Evolutionary conservation across 2,797 vertebrate genomes (phyloP).

Genomic region (Paedocypris micromegethes): DNA sequence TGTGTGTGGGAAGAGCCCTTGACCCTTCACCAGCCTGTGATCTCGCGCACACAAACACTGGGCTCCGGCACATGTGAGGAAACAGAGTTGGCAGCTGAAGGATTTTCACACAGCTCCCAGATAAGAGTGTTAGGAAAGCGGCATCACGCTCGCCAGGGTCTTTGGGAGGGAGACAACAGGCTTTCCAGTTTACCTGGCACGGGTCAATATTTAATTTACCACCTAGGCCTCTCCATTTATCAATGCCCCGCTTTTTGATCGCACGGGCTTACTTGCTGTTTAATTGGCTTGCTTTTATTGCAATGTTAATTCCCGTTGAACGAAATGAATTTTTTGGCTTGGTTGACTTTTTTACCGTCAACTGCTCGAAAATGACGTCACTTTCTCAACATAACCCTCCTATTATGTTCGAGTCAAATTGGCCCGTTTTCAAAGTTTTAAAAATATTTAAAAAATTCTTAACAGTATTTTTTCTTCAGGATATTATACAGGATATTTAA

Average conservation of each 20-base stretch:
- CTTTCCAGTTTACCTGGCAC: slow-evolving; percentile 52
- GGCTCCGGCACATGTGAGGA: slow-evolving; percentile 29
- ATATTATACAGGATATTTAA: too few relatives aligned
- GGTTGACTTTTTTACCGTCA: too few relatives aligned
- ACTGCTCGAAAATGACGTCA: too few relatives aligned
- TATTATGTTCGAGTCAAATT: too few relatives aligned
- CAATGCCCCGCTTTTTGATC: slow-evolving; percentile 64
- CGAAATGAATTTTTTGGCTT: too few relatives aligned
- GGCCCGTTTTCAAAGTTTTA: too few relatives aligned
- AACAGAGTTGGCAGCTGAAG: slow-evolving; percentile 37
- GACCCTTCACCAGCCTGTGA: slow-evolving; percentile 34
- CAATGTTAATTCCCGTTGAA: too few relatives aligned
- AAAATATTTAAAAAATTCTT: too few relatives aligned
- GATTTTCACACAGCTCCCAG: slow-evolving; percentile 46
- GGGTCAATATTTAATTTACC: slow-evolving; percentile 74
- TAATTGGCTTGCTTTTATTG: too few relatives aligned
- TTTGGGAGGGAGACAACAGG: slow-evolving; percentile 50
- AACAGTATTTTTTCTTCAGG: too few relatives aligned
- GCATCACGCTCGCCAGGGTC: slow-evolving; percentile 19
- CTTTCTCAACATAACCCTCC: too few relatives aligned
- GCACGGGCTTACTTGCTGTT: slow-evolving; percentile 62
- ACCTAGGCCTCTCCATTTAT: slow-evolving; percentile 62
- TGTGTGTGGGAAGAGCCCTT: slow-evolving; percentile 39
- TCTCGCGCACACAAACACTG: slow-evolving; percentile 27
- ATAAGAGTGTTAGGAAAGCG: slow-evolving; percentile 56